phyloP scores from a whole-genome alignment of 2,888 invertebrate species.

The Lissonota sp. region DNA sequence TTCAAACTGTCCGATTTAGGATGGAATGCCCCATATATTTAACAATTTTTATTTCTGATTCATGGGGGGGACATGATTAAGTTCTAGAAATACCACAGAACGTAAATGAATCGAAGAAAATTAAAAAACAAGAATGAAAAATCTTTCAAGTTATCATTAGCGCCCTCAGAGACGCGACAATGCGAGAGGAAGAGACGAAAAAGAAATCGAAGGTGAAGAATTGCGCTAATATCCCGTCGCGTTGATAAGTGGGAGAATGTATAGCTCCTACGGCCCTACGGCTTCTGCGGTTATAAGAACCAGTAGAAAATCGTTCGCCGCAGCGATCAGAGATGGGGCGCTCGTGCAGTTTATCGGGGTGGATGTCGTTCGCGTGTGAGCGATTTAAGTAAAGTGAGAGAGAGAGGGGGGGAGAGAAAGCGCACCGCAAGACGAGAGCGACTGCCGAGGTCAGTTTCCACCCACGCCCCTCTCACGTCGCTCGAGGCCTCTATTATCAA shows the following conservation, averaged over 20 bases:
- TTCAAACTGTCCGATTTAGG: too few relatives aligned
- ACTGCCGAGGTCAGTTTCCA: constrained; percentile 69
- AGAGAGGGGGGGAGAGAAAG: constrained; percentile 19
- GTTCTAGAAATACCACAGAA: too few relatives aligned
- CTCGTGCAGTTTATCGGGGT: constrained; percentile 25
- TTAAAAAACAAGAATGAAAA: constrained; percentile 26
- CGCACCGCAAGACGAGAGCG: constrained; percentile 64
- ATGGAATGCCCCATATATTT: too few relatives aligned
- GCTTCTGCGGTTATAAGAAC: constrained; percentile 57
- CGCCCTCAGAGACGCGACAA: too few relatives aligned
- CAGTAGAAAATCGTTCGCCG: constrained; percentile 24
- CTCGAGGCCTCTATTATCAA: constrained; percentile 40
- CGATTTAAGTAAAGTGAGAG: constrained; percentile 30
- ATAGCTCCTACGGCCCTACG: too few relatives aligned
- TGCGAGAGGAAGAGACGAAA: constrained; percentile 55
- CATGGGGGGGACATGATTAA: too few relatives aligned
- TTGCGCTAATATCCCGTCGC: constrained; percentile 46
- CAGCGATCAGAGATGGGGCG: constrained; percentile 33
- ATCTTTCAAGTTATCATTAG: neutral
- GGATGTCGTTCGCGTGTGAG: constrained; percentile 29
- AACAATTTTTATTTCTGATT: too few relatives aligned
- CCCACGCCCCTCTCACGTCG: constrained; percentile 57
- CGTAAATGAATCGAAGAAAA: constrained; percentile 39
- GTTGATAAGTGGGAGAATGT: neutral
- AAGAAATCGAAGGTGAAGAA: constrained; percentile 49